These are phyloP conservation scores for Xiphorhynchus elegans DNA, from an alignment of 2,113 vertebrate species.

Conservation along the genomic window DNA sequence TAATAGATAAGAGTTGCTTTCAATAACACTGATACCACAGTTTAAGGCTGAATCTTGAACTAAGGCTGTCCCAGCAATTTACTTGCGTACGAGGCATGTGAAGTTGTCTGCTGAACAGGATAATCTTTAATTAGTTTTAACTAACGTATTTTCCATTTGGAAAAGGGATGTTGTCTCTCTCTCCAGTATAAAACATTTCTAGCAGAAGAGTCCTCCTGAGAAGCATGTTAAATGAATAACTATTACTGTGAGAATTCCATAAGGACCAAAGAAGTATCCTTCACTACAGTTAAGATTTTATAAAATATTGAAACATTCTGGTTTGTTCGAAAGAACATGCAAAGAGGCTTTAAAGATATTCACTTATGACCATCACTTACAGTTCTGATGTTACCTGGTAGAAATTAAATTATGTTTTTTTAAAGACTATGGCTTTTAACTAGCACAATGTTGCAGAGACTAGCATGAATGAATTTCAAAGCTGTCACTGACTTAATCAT, in stretches of 20 bases:
- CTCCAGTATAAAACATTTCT: background rate
- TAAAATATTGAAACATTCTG: background rate
- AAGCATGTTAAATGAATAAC: background rate
- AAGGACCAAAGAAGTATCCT: background rate
- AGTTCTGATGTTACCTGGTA: background rate
- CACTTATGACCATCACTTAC: background rate
- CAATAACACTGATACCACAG: background rate
- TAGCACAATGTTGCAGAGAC: background rate
- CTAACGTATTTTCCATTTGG: background rate
- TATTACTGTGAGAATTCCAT: background rate
- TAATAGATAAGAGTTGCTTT: background rate
- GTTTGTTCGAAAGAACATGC: background rate
- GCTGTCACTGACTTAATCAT: background rate
- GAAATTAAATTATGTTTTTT: background rate
- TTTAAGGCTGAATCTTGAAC: background rate
- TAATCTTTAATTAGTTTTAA: background rate
- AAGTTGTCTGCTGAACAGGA: background rate
- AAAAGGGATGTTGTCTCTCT: background rate
- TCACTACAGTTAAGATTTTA: background rate
- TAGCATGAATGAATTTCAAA: background rate
- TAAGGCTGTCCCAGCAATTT: background rate
- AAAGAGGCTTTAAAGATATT: background rate
- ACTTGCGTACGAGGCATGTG: accelerated
- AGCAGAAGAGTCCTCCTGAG: background rate
- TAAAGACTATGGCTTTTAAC: background rate